phyloP scores from a whole-genome alignment of 1,140 invertebrate species.

The Holotrichia oblita region DNA sequence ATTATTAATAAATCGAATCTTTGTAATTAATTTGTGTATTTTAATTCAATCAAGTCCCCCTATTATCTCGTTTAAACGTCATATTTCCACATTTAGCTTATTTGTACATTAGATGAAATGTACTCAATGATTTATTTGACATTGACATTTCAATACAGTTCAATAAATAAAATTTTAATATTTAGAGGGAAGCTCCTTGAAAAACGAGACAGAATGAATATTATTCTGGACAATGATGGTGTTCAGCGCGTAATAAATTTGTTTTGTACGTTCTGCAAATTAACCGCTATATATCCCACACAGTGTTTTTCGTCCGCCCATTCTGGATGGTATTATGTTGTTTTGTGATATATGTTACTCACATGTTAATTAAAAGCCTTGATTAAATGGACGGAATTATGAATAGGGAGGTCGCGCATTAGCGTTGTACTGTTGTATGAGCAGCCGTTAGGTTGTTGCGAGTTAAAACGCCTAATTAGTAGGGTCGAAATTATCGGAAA shows the following conservation, averaged over 20 bases:
- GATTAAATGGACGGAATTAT: not conserved
- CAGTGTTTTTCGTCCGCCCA: not conserved
- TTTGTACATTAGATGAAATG: not conserved
- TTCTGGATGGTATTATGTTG: not conserved
- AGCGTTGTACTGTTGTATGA: not conserved
- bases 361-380: not conserved
- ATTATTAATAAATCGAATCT: conserved; percentile 54
- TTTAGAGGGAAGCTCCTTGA: too few species aligned
- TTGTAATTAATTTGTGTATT: conserved; percentile 50
- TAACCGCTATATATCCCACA: not conserved
- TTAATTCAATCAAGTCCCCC: not conserved
- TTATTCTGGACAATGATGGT: too few species aligned
- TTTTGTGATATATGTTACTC: conserved; percentile 8
- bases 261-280: not conserved
- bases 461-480: not conserved
- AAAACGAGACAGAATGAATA: too few species aligned
- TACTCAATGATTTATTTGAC: not conserved
- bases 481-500: not conserved
- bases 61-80: too few species aligned
- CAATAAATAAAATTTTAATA: too few species aligned
- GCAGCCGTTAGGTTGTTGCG: not conserved
- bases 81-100: not conserved
- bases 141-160: too few species aligned
- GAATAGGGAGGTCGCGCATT: not conserved
- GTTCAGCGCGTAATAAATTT: not conserved